These are phyloP conservation scores for Nerophis lumbriciformis DNA, from an alignment of 2,113 vertebrate genomes.

Conservation along the genomic window DNA sequence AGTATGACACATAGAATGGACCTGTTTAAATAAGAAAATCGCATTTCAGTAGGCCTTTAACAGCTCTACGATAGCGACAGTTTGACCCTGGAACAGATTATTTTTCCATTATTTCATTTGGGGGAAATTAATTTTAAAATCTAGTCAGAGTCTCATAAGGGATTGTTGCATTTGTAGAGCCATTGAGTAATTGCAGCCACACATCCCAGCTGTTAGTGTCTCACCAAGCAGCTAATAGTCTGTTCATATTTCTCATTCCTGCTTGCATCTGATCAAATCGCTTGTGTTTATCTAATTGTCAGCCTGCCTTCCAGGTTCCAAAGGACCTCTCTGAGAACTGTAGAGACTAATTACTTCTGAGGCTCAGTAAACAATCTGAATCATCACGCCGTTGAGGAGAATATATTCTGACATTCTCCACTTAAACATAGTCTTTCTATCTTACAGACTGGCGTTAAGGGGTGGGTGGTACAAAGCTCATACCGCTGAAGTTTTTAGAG, in stretches of 20 bases:
- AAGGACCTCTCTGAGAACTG: slow-evolving; percentile 35
- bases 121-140: too few relatives aligned
- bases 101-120: too few relatives aligned
- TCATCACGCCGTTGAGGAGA: slow-evolving; percentile 19
- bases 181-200: neutral
- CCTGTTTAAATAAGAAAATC: too few relatives aligned
- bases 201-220: neutral
- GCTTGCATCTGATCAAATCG: slow-evolving; percentile 25
- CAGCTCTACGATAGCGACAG: too few relatives aligned
- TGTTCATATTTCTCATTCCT: slow-evolving; percentile 4
- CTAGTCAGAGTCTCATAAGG: too few relatives aligned
- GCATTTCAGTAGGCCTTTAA: too few relatives aligned
- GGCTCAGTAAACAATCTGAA: slow-evolving; percentile 48
- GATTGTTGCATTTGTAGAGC: neutral
- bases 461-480: slow-evolving; percentile 17
- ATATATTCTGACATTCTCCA: slow-evolving; percentile 7
- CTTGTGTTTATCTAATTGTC: slow-evolving; percentile 32
- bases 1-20: too few relatives aligned
- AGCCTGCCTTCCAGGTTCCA: slow-evolving; percentile 23
- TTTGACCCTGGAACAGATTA: too few relatives aligned
- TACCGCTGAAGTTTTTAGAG: slow-evolving; percentile 7
- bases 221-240: slow-evolving; percentile 17
- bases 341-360: slow-evolving; percentile 47
- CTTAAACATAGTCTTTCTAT: slow-evolving; percentile 6
- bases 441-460: slow-evolving; percentile 15